phyloP scores from a whole-genome alignment of 1,140 invertebrate genomes.

The Ctenoplectra terminalis region DNA sequence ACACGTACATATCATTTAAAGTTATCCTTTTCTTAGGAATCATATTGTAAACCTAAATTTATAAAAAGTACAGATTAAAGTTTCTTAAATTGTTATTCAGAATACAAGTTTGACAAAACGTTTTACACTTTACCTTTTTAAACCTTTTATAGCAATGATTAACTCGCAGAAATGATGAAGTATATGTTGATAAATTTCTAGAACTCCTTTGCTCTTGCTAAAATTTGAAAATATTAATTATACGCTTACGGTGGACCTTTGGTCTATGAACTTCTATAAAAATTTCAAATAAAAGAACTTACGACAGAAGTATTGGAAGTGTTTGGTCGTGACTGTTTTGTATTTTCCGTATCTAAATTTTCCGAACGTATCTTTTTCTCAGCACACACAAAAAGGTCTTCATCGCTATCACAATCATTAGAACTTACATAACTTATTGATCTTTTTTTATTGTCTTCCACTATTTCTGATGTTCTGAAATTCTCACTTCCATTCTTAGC shows the following conservation, averaged over 20 bases:
- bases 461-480: neutral
- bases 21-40: neutral
- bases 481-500: neutral
- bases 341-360: neutral
- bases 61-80: neutral
- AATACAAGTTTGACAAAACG: no score
- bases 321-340: no score
- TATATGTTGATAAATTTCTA: no score
- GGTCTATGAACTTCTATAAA: neutral
- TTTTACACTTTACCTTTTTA: slow-evolving; percentile 19
- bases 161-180: neutral
- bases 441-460: no score
- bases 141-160: neutral
- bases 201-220: neutral
- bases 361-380: neutral
- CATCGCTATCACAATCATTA: neutral
- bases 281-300: neutral
- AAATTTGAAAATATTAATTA: neutral
- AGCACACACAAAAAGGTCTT: neutral
- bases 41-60: neutral
- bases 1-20: neutral
- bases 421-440: neutral
- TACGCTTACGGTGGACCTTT: neutral
- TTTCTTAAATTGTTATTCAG: neutral
- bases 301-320: neutral